Evolutionary conservation across 2,797 vertebrate species (phyloP).

Genomic region (Megalops cyprinoides): DNA sequence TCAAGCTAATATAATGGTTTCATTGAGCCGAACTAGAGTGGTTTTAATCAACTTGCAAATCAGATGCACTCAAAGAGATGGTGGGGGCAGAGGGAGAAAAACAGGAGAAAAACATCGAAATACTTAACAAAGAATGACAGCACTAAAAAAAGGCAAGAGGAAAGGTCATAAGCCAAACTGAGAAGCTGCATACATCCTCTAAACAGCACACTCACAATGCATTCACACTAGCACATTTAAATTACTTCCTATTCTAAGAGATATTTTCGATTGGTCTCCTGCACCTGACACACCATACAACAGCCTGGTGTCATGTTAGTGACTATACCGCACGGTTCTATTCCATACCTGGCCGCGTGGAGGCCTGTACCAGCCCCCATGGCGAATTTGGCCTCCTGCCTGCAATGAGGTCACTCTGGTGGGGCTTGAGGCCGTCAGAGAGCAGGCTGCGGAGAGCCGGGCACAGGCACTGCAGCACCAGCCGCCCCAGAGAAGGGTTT

Average conservation of each 20-base stretch:
- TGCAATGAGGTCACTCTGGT: slow-evolving; percentile 92
- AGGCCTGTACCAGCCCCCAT: slow-evolving; percentile 91
- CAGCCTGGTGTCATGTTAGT: background rate
- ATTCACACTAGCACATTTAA: background rate
- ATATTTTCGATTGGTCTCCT: no score
- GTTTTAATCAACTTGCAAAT: slow-evolving; percentile 38
- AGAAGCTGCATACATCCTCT: background rate
- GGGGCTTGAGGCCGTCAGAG: slow-evolving; percentile 88
- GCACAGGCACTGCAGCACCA: slow-evolving; percentile 90
- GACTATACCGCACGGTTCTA: background rate
- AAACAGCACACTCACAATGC: background rate
- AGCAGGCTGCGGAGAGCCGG: slow-evolving; percentile 85
- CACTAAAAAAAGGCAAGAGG: background rate
- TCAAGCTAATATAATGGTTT: no score
- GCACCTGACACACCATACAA: background rate
- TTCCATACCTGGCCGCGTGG: slow-evolving; percentile 82
- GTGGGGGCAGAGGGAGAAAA: slow-evolving; percentile 13
- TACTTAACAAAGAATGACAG: slow-evolving; percentile 5
- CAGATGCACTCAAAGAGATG: background rate
- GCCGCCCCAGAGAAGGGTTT: slow-evolving; percentile 88
- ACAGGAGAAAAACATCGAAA: slow-evolving; percentile 14
- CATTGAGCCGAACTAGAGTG: slow-evolving; percentile 50
- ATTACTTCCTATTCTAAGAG: background rate
- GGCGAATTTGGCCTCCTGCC: slow-evolving; percentile 88
- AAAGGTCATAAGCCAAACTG: background rate